Evolutionary conservation across 2,797 vertebrate genomes (phyloP).

Genomic region (Meda fulgida): DNA sequence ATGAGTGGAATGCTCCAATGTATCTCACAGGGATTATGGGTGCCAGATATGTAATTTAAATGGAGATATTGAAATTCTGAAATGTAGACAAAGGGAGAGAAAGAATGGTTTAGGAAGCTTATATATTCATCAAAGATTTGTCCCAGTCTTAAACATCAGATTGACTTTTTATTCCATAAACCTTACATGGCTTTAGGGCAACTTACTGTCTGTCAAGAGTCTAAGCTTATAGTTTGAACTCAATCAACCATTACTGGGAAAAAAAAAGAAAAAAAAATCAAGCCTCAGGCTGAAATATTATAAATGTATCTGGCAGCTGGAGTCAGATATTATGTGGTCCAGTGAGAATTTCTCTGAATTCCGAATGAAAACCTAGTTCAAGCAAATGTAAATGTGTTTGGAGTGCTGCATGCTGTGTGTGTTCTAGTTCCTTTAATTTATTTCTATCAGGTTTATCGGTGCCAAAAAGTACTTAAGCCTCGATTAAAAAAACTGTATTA

Average conservation of each 20-base stretch:
- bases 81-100: slow-evolving; percentile 13
- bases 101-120: not conserved
- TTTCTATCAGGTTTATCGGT: not conserved
- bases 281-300: not conserved
- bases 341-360: slow-evolving; percentile 6
- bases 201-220: not conserved
- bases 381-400: not conserved
- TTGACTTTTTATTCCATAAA: not conserved
- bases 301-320: slow-evolving; percentile 1
- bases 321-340: slow-evolving; percentile 9
- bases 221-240: not conserved
- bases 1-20: slow-evolving; percentile 25
- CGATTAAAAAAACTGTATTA: not conserved
- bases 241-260: not conserved
- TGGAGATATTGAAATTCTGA: slow-evolving; percentile 36
- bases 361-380: not conserved
- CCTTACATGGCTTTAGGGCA: not conserved
- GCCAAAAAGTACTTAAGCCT: not conserved
- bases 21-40: slow-evolving; percentile 26
- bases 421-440: not conserved
- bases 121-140: not conserved
- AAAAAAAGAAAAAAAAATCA: not conserved
- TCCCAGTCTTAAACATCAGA: not conserved
- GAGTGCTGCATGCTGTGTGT: not conserved
- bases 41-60: slow-evolving; percentile 49